These are phyloP conservation scores for Nymphalis urticae DNA, from an alignment of 2,888 invertebrate genomes.

Conservation along the genomic window DNA sequence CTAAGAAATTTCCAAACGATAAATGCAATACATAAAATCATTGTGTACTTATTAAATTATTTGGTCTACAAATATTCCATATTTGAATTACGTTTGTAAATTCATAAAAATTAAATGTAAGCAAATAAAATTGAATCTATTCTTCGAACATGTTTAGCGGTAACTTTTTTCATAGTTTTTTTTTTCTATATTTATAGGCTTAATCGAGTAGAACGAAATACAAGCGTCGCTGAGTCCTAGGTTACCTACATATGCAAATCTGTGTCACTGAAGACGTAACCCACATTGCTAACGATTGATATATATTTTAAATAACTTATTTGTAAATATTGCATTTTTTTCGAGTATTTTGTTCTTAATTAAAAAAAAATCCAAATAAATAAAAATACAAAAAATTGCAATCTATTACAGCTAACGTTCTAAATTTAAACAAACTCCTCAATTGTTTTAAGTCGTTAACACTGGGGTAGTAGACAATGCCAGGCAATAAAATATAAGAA, in stretches of 20 bases:
- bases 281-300: slow-evolving; percentile 24
- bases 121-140: neutral
- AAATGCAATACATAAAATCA: too few relatives aligned
- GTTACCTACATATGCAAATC: slow-evolving; percentile 30
- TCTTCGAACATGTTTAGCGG: neutral
- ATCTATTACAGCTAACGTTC: too few relatives aligned
- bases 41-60: too few relatives aligned
- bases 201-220: slow-evolving; percentile 21
- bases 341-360: neutral
- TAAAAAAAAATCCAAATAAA: too few relatives aligned
- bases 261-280: slow-evolving; percentile 36
- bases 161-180: neutral
- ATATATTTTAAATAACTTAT: slow-evolving; percentile 3
- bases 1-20: too few relatives aligned
- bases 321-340: neutral
- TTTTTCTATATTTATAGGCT: neutral
- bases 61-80: too few relatives aligned
- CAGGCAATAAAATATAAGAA: too few relatives aligned
- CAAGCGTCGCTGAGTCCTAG: slow-evolving; percentile 15
- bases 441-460: too few relatives aligned
- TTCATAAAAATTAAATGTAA: neutral
- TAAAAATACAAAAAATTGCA: too few relatives aligned
- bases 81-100: too few relatives aligned
- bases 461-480: too few relatives aligned
- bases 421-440: too few relatives aligned